These are phyloP conservation scores for Limnothrissa miodon DNA, from an alignment of 2,113 vertebrate species.

Conservation along the genomic window DNA sequence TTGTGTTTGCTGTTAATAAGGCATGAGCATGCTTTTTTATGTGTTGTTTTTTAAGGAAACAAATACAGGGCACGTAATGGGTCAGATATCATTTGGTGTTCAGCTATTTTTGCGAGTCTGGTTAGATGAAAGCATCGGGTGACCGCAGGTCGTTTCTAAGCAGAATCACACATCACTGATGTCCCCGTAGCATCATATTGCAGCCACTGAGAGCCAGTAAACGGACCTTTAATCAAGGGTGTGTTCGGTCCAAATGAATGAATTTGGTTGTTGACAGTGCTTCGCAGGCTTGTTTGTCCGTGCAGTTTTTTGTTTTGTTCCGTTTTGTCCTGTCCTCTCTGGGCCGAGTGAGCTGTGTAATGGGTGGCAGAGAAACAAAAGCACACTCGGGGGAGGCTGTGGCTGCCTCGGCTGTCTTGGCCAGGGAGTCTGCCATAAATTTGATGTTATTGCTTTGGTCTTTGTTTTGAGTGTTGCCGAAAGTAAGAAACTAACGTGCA, in stretches of 20 bases:
- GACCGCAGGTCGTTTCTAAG: too few relatives aligned
- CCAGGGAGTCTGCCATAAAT: conserved; percentile 54
- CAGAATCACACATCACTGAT: too few relatives aligned
- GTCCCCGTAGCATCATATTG: background rate
- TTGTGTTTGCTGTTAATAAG: too few relatives aligned
- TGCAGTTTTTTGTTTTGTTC: too few relatives aligned
- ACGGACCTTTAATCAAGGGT: background rate
- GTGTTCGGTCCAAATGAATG: background rate
- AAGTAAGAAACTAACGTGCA: background rate
- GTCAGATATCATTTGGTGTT: too few relatives aligned
- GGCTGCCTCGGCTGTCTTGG: conserved; percentile 19
- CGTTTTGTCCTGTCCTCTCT: conserved; percentile 48
- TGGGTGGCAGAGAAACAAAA: conserved; percentile 31
- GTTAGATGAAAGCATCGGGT: too few relatives aligned
- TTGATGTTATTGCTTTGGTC: conserved; percentile 48
- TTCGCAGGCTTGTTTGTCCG: background rate
- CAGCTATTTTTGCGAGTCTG: too few relatives aligned
- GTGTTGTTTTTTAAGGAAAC: too few relatives aligned
- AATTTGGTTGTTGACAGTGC: background rate
- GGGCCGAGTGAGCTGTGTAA: conserved; percentile 57
- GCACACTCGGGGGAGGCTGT: background rate
- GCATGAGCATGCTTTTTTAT: too few relatives aligned
- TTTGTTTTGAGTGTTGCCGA: background rate
- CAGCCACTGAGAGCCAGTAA: background rate
- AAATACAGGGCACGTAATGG: too few relatives aligned